Percentiles rank a stretch among this genome's conserved stretches.
These are phyloP conservation scores for Euplagia quadripunctaria DNA, from an alignment of 2,888 invertebrate genomes.

Conservation along the genomic window DNA sequence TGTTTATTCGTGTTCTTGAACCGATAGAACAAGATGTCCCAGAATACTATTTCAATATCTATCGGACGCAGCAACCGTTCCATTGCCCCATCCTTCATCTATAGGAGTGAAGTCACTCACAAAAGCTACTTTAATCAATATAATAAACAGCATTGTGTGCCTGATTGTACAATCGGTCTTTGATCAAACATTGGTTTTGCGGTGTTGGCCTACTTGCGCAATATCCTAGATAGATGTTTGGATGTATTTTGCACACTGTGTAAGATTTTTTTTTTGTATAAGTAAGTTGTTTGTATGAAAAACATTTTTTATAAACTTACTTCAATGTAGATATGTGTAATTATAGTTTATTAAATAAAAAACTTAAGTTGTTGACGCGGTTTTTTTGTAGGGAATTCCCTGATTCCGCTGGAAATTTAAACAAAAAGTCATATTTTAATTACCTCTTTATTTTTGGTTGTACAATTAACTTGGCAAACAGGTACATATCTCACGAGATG, in stretches of 20 bases:
- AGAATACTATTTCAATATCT: background rate
- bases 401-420: background rate
- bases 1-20: too few species aligned
- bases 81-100: background rate
- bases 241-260: slow-evolving; percentile 35
- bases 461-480: background rate
- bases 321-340: background rate
- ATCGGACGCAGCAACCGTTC: background rate
- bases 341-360: background rate
- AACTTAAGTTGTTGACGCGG: background rate
- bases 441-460: background rate
- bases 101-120: slow-evolving; percentile 1
- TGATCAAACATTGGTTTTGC: slow-evolving; percentile 41
- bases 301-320: background rate
- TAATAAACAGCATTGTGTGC: slow-evolving; percentile 24
- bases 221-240: slow-evolving; percentile 38
- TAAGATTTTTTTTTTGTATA: slow-evolving; percentile 12
- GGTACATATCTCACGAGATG: background rate
- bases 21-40: too few species aligned
- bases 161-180: slow-evolving; percentile 36
- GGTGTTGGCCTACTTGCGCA: slow-evolving; percentile 45
- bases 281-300: background rate
- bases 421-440: background rate
- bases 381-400: background rate
- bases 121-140: slow-evolving; percentile 25